Percentiles rank a stretch among this genome's conserved stretches.
Conservation (phyloP, 2,888 invertebrate species). For the Strigamia transsilvanica region DNA sequence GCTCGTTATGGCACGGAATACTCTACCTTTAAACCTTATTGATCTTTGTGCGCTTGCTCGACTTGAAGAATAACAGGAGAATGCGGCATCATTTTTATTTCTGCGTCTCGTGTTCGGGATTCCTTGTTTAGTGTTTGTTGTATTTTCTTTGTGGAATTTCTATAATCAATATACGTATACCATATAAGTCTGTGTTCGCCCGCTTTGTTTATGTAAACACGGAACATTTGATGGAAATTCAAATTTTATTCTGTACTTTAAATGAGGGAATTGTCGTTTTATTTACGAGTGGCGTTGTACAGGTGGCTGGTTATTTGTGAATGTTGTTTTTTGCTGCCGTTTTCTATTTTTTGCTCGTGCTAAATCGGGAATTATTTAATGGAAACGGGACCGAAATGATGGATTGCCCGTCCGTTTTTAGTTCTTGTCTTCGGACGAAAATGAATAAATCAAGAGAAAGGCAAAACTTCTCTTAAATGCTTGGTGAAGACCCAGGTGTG, state of each 20-base stretch:
- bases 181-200: not conserved
- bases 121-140: not conserved
- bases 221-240: not conserved
- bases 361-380: constrained; percentile 30
- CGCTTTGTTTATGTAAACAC: not conserved
- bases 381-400: not conserved
- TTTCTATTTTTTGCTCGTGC: not conserved
- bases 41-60: constrained; percentile 7
- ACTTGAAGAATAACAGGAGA: constrained; percentile 27
- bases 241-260: not conserved
- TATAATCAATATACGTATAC: not conserved
- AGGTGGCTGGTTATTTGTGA: constrained; percentile 26
- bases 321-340: not conserved
- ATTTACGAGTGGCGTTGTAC: not conserved
- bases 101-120: not conserved
- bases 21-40: constrained; percentile 43
- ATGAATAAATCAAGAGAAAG: constrained; percentile 32
- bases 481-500: constrained; percentile 33
- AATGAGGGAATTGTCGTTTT: not conserved
- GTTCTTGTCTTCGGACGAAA: constrained; percentile 11
- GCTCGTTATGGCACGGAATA: constrained; percentile 10
- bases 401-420: constrained; percentile 35
- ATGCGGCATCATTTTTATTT: constrained; percentile 23
- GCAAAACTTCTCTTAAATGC: constrained; percentile 40
- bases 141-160: not conserved